Evolutionary conservation across 2,113 vertebrate genomes (phyloP).

Genomic region (Glareola pratincola): DNA sequence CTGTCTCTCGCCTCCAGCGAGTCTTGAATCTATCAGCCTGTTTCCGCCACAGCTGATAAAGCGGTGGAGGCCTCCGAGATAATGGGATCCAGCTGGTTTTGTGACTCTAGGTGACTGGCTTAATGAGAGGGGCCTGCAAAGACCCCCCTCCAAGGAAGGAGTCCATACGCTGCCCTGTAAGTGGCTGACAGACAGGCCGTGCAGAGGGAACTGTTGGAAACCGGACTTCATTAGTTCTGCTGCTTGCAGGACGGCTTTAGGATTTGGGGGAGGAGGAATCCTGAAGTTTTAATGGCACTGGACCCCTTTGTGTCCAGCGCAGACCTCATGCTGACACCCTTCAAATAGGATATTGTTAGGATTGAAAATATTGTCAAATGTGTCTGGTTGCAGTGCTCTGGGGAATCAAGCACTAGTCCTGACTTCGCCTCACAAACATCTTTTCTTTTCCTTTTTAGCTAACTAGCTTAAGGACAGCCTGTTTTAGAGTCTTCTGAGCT

Average conservation of each 20-base stretch:
- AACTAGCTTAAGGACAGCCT: not conserved
- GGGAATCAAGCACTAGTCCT: not conserved
- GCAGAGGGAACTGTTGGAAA: not conserved
- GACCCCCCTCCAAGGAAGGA: not conserved
- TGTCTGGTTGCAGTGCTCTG: not conserved
- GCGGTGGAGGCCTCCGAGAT: not conserved
- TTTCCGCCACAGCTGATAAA: constrained; percentile 42
- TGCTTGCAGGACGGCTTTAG: not conserved
- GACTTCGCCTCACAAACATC: not conserved
- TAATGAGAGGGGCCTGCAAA: constrained; percentile 21
- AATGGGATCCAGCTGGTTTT: constrained; percentile 52
- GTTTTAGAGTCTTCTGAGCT: not conserved
- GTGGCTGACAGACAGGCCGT: not conserved
- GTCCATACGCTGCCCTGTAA: not conserved
- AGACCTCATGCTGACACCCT: not conserved
- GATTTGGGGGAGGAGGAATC: not conserved
- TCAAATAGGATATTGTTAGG: not conserved
- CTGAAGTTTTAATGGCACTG: not conserved
- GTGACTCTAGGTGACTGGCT: constrained; percentile 36
- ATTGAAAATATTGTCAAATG: not conserved
- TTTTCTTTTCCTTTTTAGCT: not conserved
- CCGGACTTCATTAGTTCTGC: constrained; percentile 29
- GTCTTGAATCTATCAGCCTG: not conserved
- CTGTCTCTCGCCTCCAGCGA: not conserved
- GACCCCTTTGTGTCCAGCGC: not conserved